Evolutionary conservation across 2,888 invertebrate species (phyloP).

Genomic region (Pammene aurita): DNA sequence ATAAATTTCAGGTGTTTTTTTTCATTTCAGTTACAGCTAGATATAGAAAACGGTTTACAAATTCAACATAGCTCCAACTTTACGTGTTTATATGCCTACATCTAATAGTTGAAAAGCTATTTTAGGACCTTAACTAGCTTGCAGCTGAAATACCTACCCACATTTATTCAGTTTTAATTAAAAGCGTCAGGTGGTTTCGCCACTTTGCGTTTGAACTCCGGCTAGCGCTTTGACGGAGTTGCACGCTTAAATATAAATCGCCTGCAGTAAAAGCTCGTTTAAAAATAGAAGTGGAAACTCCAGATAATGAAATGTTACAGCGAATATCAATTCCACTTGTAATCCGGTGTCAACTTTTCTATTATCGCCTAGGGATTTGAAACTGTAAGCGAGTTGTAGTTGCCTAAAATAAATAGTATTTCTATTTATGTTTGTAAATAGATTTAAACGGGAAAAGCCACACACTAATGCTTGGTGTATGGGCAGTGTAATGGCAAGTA

Average conservation of each 20-base stretch:
- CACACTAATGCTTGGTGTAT: too few relatives aligned
- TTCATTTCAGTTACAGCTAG: neutral
- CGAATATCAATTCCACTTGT: slow-evolving; percentile 34
- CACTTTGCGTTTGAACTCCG: slow-evolving; percentile 26
- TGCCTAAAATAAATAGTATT: neutral
- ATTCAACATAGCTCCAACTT: slow-evolving; percentile 6
- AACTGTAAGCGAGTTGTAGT: neutral
- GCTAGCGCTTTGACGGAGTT: slow-evolving; percentile 28
- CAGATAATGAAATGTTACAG: slow-evolving; percentile 35
- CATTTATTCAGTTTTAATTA: slow-evolving; percentile 30
- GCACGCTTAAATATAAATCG: slow-evolving; percentile 32
- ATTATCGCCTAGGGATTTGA: slow-evolving; percentile 25
- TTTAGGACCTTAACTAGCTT: slow-evolving; percentile 5
- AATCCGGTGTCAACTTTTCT: slow-evolving; percentile 30
- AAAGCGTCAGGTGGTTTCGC: slow-evolving; percentile 27
- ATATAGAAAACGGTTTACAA: slow-evolving; percentile 8
- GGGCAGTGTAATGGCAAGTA: too few relatives aligned
- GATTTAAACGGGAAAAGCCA: too few relatives aligned
- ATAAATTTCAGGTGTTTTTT: too few relatives aligned
- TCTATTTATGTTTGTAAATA: neutral
- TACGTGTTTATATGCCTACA: neutral
- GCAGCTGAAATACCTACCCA: slow-evolving; percentile 1
- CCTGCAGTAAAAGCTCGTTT: slow-evolving; percentile 30
- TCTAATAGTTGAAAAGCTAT: slow-evolving; percentile 10
- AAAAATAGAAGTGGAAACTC: slow-evolving; percentile 39